These are phyloP conservation scores for Atopsyche davidsoni DNA, from an alignment of 1,140 invertebrate species.

Conservation along the genomic window DNA sequence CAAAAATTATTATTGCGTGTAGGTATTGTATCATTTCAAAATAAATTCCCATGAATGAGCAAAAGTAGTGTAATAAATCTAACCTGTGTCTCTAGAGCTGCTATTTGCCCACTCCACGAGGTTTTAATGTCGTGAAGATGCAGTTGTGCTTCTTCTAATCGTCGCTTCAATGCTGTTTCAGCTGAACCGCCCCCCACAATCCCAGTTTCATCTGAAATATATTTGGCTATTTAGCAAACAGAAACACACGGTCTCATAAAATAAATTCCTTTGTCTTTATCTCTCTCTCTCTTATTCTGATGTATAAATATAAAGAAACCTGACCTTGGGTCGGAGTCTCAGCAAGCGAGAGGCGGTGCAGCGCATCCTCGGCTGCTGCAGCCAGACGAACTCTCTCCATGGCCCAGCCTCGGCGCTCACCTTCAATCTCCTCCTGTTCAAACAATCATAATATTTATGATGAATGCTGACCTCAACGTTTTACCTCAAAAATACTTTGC, in stretches of 20 bases:
- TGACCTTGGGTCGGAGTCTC: conserved; percentile 11
- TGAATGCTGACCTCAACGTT: too few species aligned
- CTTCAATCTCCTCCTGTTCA: conserved; percentile 28
- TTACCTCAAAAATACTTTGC: too few species aligned
- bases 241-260: neutral
- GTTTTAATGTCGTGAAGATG: conserved; percentile 83
- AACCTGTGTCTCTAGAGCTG: conserved; percentile 77
- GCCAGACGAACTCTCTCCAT: conserved; percentile 23
- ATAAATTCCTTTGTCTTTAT: neutral
- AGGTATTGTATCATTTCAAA: too few species aligned
- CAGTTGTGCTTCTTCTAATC: conserved; percentile 75
- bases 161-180: conserved; percentile 59
- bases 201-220: conserved; percentile 36
- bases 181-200: conserved; percentile 37
- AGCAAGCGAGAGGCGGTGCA: conserved; percentile 23
- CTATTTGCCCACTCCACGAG: conserved; percentile 83
- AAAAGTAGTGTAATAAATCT: conserved; percentile 24
- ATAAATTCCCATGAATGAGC: neutral
- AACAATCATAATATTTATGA: conserved; percentile 6
- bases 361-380: conserved; percentile 24
- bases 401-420: conserved; percentile 26
- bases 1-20: too few species aligned
- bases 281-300: too few species aligned
- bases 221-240: neutral
- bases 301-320: neutral